phyloP scores from a whole-genome alignment of 2,888 invertebrate species.

The Lysandra bellargus region DNA sequence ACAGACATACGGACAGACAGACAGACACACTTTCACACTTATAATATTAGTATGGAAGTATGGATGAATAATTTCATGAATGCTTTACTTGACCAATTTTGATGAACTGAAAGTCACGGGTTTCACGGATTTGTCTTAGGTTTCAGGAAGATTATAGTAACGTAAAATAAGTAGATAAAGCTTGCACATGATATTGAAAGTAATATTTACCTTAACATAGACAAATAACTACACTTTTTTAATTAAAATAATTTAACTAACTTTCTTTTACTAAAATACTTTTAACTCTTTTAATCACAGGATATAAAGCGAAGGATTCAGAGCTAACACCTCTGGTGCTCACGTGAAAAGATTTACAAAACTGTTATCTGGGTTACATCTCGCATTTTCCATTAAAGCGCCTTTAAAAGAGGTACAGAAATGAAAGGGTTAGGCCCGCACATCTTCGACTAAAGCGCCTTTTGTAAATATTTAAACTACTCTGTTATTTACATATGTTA shows the following conservation, averaged over 20 bases:
- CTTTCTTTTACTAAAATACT: background rate
- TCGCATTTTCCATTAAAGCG: constrained; percentile 50
- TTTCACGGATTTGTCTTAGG: too few relatives aligned
- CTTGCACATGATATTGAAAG: background rate
- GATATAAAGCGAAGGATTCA: constrained; percentile 9
- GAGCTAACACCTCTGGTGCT: constrained; percentile 29
- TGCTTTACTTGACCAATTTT: too few relatives aligned
- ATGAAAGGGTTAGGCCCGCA: constrained; percentile 39
- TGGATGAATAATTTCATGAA: too few relatives aligned
- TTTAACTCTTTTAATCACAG: background rate
- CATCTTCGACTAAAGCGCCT: background rate
- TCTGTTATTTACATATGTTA: background rate
- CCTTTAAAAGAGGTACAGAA: constrained; percentile 43
- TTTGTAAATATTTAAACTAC: background rate
- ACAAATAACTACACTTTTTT: background rate
- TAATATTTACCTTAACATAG: background rate
- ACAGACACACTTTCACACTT: too few relatives aligned
- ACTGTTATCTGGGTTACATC: constrained; percentile 60
- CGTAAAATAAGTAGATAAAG: too few relatives aligned
- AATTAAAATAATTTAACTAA: background rate
- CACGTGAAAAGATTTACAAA: constrained; percentile 41
- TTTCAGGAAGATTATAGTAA: too few relatives aligned
- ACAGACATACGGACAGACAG: too few relatives aligned
- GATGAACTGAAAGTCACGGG: too few relatives aligned
- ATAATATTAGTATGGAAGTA: too few relatives aligned